These are phyloP conservation scores for Terrapene triunguis DNA, from an alignment of 2,113 vertebrate species.

Conservation along the genomic window DNA sequence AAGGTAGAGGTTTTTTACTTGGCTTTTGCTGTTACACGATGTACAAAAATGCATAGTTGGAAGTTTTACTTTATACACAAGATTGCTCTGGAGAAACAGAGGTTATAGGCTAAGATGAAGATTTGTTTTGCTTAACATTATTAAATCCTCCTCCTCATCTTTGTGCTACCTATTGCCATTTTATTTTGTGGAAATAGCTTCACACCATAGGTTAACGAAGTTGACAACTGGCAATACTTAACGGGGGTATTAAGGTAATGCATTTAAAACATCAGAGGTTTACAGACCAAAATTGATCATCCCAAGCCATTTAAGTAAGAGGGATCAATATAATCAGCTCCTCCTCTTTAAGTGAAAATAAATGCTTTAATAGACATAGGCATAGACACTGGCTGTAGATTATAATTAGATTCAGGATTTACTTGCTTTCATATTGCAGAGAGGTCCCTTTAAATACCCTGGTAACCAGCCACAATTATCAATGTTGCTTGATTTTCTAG, in stretches of 20 bases:
- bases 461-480: slow-evolving; percentile 49
- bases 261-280: slow-evolving; percentile 54
- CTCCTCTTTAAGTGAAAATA: slow-evolving; percentile 62
- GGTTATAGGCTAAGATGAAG: not conserved
- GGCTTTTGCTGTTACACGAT: not conserved
- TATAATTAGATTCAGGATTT: slow-evolving; percentile 71
- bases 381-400: slow-evolving; percentile 26
- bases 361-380: slow-evolving; percentile 55
- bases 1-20: not conserved
- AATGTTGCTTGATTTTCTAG: slow-evolving; percentile 39
- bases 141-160: not conserved
- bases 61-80: not conserved
- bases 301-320: slow-evolving; percentile 41
- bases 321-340: slow-evolving; percentile 51
- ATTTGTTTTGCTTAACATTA: not conserved
- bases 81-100: not conserved
- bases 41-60: not conserved
- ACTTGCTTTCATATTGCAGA: slow-evolving; percentile 43
- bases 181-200: slow-evolving; percentile 1
- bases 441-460: slow-evolving; percentile 55
- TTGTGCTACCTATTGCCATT: not conserved
- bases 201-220: slow-evolving; percentile 18
- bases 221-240: slow-evolving; percentile 28
- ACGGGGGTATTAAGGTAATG: slow-evolving; percentile 55
- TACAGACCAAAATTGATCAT: slow-evolving; percentile 63